phyloP scores from a whole-genome alignment of 2,113 vertebrate genomes.

The Myrmecobius fasciatus region DNA sequence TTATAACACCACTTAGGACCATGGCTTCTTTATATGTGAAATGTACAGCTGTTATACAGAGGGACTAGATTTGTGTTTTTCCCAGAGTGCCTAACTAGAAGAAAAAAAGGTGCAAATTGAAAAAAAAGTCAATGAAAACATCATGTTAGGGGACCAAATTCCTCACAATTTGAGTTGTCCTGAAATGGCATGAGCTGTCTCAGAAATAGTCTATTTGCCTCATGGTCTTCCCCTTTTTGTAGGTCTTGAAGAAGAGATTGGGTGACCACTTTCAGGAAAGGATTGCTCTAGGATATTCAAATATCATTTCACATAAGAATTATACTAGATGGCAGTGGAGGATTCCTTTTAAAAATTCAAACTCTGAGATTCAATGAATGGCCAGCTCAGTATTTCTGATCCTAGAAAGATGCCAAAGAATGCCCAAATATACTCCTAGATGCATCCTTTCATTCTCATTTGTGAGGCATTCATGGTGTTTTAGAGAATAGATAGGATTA shows the following conservation, averaged over 20 bases:
- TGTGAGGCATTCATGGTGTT: not conserved
- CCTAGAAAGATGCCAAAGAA: not conserved
- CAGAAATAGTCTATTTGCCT: not conserved
- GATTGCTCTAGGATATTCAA: not conserved
- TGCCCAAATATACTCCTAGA: not conserved
- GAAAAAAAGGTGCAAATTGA: not conserved
- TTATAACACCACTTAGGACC: not conserved
- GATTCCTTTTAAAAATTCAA: not conserved
- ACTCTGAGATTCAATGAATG: not conserved
- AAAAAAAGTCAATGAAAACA: not conserved
- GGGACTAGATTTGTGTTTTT: not conserved
- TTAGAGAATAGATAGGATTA: not conserved
- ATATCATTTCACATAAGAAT: not conserved
- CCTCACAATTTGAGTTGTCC: not conserved
- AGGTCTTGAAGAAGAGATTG: not conserved
- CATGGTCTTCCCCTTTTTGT: not conserved
- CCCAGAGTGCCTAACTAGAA: not conserved
- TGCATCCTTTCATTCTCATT: not conserved
- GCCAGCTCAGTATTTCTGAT: not conserved
- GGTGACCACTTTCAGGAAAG: not conserved
- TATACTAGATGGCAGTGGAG: not conserved
- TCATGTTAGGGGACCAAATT: not conserved
- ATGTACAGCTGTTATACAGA: not conserved
- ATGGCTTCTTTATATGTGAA: not conserved
- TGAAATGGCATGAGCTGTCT: not conserved